Percentiles rank a stretch among this genome's conserved stretches.
These are phyloP conservation scores for Erebia aethiops DNA, from an alignment of 2,888 invertebrate genomes.

Conservation along the genomic window DNA sequence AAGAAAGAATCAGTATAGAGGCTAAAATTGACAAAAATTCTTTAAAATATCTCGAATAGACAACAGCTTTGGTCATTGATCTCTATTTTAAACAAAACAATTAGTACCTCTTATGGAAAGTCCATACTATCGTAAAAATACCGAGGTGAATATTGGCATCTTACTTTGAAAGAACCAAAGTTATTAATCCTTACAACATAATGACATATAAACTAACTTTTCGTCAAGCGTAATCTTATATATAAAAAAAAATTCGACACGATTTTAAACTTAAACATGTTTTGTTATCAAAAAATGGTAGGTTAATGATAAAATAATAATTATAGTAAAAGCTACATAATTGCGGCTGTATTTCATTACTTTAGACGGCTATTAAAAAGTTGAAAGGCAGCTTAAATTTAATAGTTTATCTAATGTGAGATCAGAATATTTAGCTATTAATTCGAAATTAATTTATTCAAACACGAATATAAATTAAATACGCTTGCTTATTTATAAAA, in stretches of 20 bases:
- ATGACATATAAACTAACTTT: no score
- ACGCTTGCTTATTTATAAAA: not conserved
- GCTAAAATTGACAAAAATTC: not conserved
- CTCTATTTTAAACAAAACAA: not conserved
- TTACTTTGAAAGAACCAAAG: conserved; percentile 2
- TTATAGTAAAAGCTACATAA: not conserved
- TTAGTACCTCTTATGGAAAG: not conserved
- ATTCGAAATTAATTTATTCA: not conserved
- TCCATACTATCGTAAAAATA: not conserved
- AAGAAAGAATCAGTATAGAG: not conserved
- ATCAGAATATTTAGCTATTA: not conserved
- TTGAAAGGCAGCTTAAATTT: conserved; percentile 1
- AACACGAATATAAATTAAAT: conserved; percentile 5
- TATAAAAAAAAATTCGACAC: not conserved
- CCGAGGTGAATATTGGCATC: not conserved
- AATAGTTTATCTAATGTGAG: conserved; percentile 9
- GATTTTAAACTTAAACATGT: not conserved
- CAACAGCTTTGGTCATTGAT: not conserved
- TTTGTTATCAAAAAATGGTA: conserved; percentile 7
- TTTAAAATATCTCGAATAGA: not conserved
- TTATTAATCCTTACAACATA: not conserved
- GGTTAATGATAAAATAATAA: conserved; percentile 2
- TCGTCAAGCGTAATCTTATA: no score
- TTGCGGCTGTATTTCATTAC: conserved; percentile 11
- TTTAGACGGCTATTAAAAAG: conserved; percentile 3